phyloP scores from a whole-genome alignment of 2,797 vertebrate genomes.

The Ciconia nigra region DNA sequence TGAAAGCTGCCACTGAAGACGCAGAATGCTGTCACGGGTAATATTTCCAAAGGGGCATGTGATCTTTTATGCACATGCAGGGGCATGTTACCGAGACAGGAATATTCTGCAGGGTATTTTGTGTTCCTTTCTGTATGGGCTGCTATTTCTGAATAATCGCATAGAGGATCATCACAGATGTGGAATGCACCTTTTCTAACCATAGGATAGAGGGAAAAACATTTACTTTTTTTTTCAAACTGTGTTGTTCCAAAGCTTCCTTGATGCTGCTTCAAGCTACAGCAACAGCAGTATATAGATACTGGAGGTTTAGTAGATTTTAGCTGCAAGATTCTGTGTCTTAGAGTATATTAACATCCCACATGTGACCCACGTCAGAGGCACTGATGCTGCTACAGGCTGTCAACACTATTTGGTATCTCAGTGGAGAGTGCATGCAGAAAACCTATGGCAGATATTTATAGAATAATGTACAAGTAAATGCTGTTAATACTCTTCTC shows the following conservation, averaged over 20 bases:
- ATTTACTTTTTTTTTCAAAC: background rate
- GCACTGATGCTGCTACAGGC: background rate
- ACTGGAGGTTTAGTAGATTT: background rate
- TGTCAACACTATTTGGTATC: background rate
- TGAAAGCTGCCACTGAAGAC: background rate
- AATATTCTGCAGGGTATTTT: background rate
- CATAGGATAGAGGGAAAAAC: background rate
- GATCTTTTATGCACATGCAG: background rate
- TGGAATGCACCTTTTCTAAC: background rate
- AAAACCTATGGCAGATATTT: background rate
- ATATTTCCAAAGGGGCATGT: background rate
- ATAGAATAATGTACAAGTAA: background rate
- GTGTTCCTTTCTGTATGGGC: background rate
- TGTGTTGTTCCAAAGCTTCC: background rate
- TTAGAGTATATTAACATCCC: background rate
- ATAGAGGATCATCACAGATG: background rate
- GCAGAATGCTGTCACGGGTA: rapidly evolving
- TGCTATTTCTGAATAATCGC: background rate
- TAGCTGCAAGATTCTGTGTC: background rate
- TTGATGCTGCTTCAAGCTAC: background rate
- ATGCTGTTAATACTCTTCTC: background rate
- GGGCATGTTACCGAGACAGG: background rate
- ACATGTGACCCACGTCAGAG: background rate
- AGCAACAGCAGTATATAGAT: background rate
- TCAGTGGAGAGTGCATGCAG: background rate